Base-by-base conservation (phyloP, 2,888 invertebrate genomes). In the Cabera pusaria region DNA sequence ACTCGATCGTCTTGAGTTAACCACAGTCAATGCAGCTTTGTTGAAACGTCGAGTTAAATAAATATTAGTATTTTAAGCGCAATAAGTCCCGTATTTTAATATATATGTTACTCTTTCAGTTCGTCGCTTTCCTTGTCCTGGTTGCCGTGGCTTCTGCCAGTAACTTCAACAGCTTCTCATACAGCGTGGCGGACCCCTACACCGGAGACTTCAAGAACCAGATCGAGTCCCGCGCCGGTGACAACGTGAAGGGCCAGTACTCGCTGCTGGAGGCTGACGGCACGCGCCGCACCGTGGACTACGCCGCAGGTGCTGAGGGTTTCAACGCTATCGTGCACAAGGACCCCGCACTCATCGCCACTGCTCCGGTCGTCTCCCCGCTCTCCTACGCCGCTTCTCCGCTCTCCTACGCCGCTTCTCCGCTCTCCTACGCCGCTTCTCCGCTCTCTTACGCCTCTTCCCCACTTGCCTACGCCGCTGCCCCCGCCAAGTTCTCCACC, bases 301-400 rank as follows among this genome's bases (percentile, higher is more conserved):
- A 90, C 69, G 84, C 84, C 8, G 87, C 90, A 6, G 90, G 89
- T 28, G 77, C 82, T 43, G 73, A 66, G 41, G 90, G 90, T 5
- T 90, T 90, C 77, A 90, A 90, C 72, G 90, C 90, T 25, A 78
- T 90, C 23, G 90, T 90, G 0, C 84, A 81, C 66, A 87, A 82
- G 52, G 88, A 86, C 66, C 73, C 76, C 6, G 74, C 67, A 0
- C 39, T 75, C 26, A 53, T 73, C 37, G 60, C 71, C 22, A 61
- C 70, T 20, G 52, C 64, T 12, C 48, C 57, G 17, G 36, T 59
- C 32, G 42, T 52, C 6, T 68, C 69, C 1, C 36, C 43, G 4
- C 31, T 52, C 12, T 44, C 49, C 6, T 47, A 49, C 32, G 50
- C 55, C 5, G 44, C 47, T 11, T 37, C 47, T 21, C 19, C 27